These are phyloP conservation scores for Formica exsecta DNA, from an alignment of 1,140 invertebrate genomes.

Conservation along the genomic window DNA sequence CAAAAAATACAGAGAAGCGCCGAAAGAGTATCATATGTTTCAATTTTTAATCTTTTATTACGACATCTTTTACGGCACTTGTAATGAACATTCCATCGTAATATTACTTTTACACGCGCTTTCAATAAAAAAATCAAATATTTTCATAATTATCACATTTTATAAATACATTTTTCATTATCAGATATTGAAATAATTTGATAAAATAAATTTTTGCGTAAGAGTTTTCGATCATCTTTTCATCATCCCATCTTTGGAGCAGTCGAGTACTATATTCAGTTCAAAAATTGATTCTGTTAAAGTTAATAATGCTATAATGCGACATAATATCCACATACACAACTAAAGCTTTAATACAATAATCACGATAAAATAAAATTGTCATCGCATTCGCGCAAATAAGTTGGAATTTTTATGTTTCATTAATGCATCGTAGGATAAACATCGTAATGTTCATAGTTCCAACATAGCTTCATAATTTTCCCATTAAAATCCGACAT, in stretches of 20 bases:
- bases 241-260: not conserved
- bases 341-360: conserved; percentile 35
- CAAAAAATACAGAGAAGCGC: not conserved
- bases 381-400: not conserved
- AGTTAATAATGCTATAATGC: too few species aligned
- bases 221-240: not conserved
- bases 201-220: not conserved
- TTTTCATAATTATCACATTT: too few species aligned
- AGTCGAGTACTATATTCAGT: too few species aligned
- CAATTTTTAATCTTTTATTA: not conserved
- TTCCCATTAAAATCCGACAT: not conserved
- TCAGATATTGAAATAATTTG: not conserved
- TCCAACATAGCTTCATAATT: not conserved
- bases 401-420: not conserved
- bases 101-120: not conserved
- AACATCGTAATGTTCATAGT: not conserved
- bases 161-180: not conserved
- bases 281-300: not conserved
- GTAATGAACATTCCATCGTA: not conserved
- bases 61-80: not conserved
- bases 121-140: not conserved
- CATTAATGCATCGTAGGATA: conserved; percentile 4
- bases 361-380: conserved; percentile 18
- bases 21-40: not conserved
- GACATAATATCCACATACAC: not conserved